These are phyloP conservation scores for Tuta absoluta DNA, from an alignment of 2,888 invertebrate species.

Conservation along the genomic window DNA sequence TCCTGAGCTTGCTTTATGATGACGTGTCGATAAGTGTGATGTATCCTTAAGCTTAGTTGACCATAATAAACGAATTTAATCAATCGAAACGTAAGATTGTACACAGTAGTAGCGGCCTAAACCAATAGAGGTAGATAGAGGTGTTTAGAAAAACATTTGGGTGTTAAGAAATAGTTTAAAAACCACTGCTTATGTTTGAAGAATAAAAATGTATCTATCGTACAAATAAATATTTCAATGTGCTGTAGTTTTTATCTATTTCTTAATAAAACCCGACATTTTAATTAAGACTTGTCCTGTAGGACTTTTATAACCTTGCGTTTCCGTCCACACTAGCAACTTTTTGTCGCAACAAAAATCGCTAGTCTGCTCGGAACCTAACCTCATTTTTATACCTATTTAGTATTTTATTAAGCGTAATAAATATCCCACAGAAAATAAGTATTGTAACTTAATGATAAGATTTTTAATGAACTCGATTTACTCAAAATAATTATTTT, in stretches of 20 bases:
- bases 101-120: conserved; percentile 48
- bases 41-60: conserved; percentile 8
- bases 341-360: conserved; percentile 10
- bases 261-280: background rate
- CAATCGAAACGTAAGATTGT: conserved; percentile 34
- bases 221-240: background rate
- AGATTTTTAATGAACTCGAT: background rate
- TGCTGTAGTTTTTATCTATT: background rate
- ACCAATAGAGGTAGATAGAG: conserved; percentile 34
- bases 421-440: conserved; percentile 15
- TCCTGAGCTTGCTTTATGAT: too few relatives aligned
- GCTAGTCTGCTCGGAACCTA: conserved; percentile 15
- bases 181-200: background rate
- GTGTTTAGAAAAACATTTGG: conserved; percentile 16
- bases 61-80: conserved; percentile 45
- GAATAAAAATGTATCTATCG: background rate
- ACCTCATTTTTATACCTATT: conserved; percentile 20
- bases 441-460: conserved; percentile 20
- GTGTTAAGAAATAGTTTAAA: background rate
- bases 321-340: conserved; percentile 2
- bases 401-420: conserved; percentile 19
- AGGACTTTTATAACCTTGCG: conserved; percentile 11
- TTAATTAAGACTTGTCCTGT: conserved; percentile 4
- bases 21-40: background rate
- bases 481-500: conserved; percentile 20